Base-by-base conservation (phyloP, 2,888 invertebrate species). In the Epinotia brunnichana region DNA sequence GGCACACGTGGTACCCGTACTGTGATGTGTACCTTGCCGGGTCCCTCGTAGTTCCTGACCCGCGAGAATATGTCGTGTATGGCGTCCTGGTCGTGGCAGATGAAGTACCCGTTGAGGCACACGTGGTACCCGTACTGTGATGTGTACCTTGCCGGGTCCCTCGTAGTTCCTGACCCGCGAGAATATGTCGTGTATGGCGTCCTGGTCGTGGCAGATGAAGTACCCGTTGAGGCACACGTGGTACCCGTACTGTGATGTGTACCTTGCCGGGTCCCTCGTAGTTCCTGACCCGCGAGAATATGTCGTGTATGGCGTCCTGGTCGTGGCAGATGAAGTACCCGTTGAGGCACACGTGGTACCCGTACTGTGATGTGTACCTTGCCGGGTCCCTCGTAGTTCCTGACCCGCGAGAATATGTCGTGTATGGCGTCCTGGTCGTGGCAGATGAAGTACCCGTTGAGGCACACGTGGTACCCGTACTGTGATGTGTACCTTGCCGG, bases 251-350 rank as follows among this genome's bases (percentile, higher is more conserved):
- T n/a, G n/a, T n/a, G n/a, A n/a, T n/a, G n/a, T n/a, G n/a, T 41
- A 41, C 41, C 41, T 41, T 41, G 41, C 64, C 94, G 0, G 93
- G 88, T 2, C 94, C 95, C 48, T 94, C 89, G 77, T 94, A 97
- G 86, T 96, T 97, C 75, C 99, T 94, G 41, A 99, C 94, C 69
- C 96, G 93, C 9, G 96, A 94, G 87, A 99, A 99, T 85, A 99
- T 97, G 70, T 87, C 88, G 77, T 94, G 94, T 67, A 97, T 96
- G 13, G 94, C 93, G 1, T 91, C 87, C 0, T 95, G 94, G 29
- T 98, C 96, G 82, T 97, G 94, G 86, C 98, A 98, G 75, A 98
- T 94, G 90, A 95, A 98, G 89, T 99, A 99, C 0, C 97, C 97
- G 89, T 98, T 98, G 76, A 95, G 94, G 9, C 96, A 96, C 39